phyloP scores from a whole-genome alignment of 2,888 invertebrate genomes.

The Augiades crinisus region DNA sequence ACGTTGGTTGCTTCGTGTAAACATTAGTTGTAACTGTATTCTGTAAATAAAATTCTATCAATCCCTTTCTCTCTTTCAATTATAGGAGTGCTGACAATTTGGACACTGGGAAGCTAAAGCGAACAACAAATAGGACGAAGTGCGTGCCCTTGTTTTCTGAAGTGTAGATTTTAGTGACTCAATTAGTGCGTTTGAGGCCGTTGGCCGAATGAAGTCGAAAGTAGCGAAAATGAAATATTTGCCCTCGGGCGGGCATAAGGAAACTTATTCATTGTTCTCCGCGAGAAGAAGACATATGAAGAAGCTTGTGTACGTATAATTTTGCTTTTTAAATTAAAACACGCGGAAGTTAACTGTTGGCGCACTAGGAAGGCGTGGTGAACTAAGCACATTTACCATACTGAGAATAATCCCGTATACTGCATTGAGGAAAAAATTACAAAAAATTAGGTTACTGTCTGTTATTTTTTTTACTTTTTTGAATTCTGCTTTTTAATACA shows the following conservation, averaged over 20 bases:
- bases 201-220: conserved; percentile 75
- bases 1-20: conserved; percentile 14
- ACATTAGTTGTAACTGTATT: conserved; percentile 29
- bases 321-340: too few relatives aligned
- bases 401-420: too few relatives aligned
- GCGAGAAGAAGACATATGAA: conserved; percentile 84
- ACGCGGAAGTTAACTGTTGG: too few relatives aligned
- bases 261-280: conserved; percentile 82
- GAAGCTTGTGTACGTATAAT: conserved; percentile 83
- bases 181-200: conserved; percentile 33
- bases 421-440: too few relatives aligned
- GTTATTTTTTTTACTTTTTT: too few relatives aligned
- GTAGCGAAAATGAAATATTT: conserved; percentile 83
- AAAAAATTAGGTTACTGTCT: too few relatives aligned
- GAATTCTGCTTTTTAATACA: too few relatives aligned
- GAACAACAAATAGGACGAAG: conserved; percentile 10
- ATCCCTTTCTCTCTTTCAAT: conserved; percentile 59
- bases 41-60: conserved; percentile 64
- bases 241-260: conserved; percentile 80
- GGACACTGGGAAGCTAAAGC: conserved; percentile 16
- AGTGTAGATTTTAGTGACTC: conserved; percentile 16
- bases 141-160: conserved; percentile 9
- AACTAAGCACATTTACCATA: too few relatives aligned
- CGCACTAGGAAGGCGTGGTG: too few relatives aligned
- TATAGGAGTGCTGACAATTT: conserved; percentile 39